A percentile compares a stretch with the other conserved stretches of the same genome.
Evolutionary conservation across 2,113 vertebrate genomes (phyloP).

Genomic region (Lamprotornis superbus): DNA sequence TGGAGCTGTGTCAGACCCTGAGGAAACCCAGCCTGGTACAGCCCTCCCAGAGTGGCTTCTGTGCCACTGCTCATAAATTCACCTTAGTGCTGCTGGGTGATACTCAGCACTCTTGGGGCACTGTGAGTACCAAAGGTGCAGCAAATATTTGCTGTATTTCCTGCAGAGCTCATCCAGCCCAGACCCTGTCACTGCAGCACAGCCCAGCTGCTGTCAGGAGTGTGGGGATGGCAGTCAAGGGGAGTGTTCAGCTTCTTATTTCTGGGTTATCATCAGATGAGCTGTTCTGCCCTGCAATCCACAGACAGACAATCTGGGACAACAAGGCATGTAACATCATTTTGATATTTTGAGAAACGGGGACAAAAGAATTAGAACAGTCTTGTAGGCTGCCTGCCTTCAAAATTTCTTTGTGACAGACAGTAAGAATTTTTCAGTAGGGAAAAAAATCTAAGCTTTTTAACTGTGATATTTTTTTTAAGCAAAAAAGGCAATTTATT

Average conservation of each 20-base stretch:
- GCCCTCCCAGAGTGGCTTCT: not conserved
- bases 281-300: not conserved
- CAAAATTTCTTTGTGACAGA: not conserved
- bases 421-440: not conserved
- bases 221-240: not conserved
- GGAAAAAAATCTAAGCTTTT: not conserved
- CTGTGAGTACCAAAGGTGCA: not conserved
- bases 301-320: slow-evolving; percentile 34
- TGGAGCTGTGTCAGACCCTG: not conserved
- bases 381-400: slow-evolving; percentile 33
- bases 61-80: not conserved
- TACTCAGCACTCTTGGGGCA: not conserved
- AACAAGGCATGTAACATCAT: not conserved
- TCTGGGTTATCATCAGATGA: slow-evolving; percentile 28
- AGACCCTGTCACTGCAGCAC: not conserved
- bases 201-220: not conserved
- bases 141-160: not conserved
- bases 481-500: not conserved
- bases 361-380: slow-evolving; percentile 69
- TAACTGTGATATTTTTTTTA: not conserved
- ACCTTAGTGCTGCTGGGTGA: not conserved
- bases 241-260: not conserved
- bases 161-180: not conserved
- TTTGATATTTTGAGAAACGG: slow-evolving; percentile 71
- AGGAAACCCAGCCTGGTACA: not conserved